Percentiles rank a stretch among this genome's conserved stretches.
phyloP scores from a whole-genome alignment of 2,888 invertebrate genomes.

The Lymantria monacha region DNA sequence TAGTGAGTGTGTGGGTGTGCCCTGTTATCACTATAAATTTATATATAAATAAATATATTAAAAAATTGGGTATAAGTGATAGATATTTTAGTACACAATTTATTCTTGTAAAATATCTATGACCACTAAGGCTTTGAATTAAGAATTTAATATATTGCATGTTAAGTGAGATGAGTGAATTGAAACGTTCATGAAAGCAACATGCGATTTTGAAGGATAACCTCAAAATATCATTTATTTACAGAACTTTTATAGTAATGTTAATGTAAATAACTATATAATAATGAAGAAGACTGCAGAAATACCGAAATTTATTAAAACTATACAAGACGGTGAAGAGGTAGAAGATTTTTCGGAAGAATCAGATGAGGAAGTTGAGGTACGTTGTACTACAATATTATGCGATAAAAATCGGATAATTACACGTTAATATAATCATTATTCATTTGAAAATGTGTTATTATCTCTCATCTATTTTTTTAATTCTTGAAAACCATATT shows the following conservation, averaged over 20 bases:
- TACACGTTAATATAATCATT: constrained; percentile 12
- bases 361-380: constrained; percentile 91
- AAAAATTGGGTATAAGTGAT: too few species aligned
- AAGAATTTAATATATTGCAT: not conserved
- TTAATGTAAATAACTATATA: constrained; percentile 18
- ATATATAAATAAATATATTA: too few species aligned
- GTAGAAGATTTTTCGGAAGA: constrained; percentile 90
- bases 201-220: constrained; percentile 41
- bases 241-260: constrained; percentile 18
- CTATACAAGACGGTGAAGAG: constrained; percentile 92
- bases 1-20: too few species aligned
- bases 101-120: not conserved
- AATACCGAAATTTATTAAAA: constrained; percentile 86
- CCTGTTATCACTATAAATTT: too few species aligned
- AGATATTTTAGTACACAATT: too few species aligned
- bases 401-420: not conserved
- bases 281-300: constrained; percentile 51
- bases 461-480: not conserved
- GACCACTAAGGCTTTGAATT: not conserved
- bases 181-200: not conserved
- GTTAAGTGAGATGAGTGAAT: not conserved
- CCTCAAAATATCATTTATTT: constrained; percentile 30
- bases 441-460: too few species aligned
- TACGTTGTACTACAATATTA: constrained; percentile 43
- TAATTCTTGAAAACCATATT: not conserved